Evolutionary conservation across 2,113 vertebrate genomes (phyloP).

Genomic region (Gorsachius goisagi): DNA sequence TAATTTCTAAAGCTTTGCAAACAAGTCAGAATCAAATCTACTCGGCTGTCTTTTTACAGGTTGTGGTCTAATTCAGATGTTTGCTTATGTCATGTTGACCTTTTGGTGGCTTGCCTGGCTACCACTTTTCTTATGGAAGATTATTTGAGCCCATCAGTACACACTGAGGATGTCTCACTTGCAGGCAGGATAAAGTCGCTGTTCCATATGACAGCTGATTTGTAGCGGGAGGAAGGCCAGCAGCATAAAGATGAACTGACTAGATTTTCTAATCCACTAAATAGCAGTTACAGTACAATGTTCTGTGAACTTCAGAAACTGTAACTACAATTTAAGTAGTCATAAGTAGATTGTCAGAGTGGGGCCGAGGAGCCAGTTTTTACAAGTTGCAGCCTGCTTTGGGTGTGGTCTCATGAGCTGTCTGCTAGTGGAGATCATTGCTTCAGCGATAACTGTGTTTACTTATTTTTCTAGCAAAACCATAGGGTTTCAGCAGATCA

Average conservation of each 20-base stretch:
- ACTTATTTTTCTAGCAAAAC: not conserved
- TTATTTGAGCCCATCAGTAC: not conserved
- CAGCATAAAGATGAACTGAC: not conserved
- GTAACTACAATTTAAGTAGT: fast-evolving
- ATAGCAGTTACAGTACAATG: not conserved
- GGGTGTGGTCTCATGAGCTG: not conserved
- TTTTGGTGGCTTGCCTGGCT: not conserved
- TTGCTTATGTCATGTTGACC: not conserved
- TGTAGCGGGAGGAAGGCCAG: not conserved
- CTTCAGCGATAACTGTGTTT: not conserved
- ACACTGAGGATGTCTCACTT: not conserved
- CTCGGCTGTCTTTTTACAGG: not conserved
- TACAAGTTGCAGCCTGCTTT: not conserved
- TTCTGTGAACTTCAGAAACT: not conserved
- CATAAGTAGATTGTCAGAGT: not conserved
- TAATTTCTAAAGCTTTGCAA: not conserved
- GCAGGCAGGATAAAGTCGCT: not conserved
- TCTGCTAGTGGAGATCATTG: not conserved
- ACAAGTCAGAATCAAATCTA: not conserved
- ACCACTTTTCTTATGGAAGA: not conserved
- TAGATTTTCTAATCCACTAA: not conserved
- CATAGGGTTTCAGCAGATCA: not conserved
- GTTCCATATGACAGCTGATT: not conserved
- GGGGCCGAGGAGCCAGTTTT: not conserved
- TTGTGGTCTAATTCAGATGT: not conserved